phyloP scores from a whole-genome alignment of 2,113 vertebrate genomes.

The Neomonachus schauinslandi region DNA sequence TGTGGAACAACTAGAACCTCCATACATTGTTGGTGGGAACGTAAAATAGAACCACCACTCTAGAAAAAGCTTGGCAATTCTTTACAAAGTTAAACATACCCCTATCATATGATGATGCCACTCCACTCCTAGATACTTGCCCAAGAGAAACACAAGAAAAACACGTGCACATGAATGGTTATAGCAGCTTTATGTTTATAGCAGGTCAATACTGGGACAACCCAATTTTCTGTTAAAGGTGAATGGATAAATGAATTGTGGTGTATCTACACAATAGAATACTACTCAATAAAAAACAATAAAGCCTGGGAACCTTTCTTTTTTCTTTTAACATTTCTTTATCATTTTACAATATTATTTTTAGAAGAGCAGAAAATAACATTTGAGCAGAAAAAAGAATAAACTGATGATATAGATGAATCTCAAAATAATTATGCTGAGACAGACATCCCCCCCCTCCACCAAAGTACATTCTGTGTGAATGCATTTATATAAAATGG shows the following conservation, averaged over 20 bases:
- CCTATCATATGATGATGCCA: background rate
- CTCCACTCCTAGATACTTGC: background rate
- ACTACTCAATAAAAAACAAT: background rate
- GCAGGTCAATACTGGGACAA: background rate
- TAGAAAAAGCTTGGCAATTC: background rate
- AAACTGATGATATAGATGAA: background rate
- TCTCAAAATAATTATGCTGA: conserved; percentile 4
- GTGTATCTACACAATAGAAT: background rate
- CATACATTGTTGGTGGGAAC: background rate
- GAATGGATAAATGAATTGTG: background rate
- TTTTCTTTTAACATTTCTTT: background rate
- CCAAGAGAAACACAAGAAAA: conserved; percentile 20
- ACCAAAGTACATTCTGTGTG: background rate
- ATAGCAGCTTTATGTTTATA: background rate
- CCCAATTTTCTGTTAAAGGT: background rate
- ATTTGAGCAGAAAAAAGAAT: background rate
- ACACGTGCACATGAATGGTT: background rate
- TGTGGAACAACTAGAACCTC: background rate
- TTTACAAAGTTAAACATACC: conserved; percentile 24
- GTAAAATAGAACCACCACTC: background rate
- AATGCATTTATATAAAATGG: background rate
- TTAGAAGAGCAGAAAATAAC: background rate
- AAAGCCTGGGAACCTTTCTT: background rate
- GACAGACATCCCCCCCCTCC: background rate
- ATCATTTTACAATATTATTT: background rate